Evolutionary conservation across 2,888 invertebrate species (phyloP).

Genomic region (Baronia brevicornis): DNA sequence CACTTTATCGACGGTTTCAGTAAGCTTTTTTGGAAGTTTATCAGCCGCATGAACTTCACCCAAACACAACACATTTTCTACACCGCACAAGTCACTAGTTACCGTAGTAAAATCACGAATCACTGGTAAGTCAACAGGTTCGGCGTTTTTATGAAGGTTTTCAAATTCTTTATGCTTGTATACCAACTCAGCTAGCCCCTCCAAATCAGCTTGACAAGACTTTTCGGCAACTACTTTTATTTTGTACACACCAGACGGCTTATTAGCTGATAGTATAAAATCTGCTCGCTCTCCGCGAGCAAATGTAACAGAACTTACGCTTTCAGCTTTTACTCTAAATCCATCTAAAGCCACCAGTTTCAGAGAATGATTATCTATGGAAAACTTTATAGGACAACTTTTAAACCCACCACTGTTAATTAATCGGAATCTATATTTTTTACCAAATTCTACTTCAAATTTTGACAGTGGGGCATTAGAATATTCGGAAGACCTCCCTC

Average conservation of each 20-base stretch:
- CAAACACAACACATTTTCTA: slow-evolving; percentile 72
- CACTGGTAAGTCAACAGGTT: slow-evolving; percentile 28
- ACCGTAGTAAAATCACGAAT: slow-evolving; percentile 57
- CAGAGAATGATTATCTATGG: slow-evolving; percentile 79
- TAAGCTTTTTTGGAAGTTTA: slow-evolving; percentile 69
- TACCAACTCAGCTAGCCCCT: slow-evolving; percentile 72
- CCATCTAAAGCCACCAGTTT: slow-evolving; percentile 83
- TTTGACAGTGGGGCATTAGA: slow-evolving; percentile 52
- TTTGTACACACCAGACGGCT: slow-evolving; percentile 74
- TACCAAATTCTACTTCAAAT: slow-evolving; percentile 75
- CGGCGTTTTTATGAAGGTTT: slow-evolving; percentile 49
- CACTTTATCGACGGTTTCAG: slow-evolving; percentile 62
- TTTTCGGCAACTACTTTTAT: slow-evolving; percentile 73
- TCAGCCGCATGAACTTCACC: slow-evolving; percentile 71
- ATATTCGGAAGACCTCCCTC: slow-evolving; percentile 61
- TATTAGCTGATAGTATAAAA: slow-evolving; percentile 80
- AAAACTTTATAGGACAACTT: slow-evolving; percentile 80
- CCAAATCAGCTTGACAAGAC: slow-evolving; percentile 61
- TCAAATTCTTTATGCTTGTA: slow-evolving; percentile 41
- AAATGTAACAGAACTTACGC: slow-evolving; percentile 73
- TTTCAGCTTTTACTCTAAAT: slow-evolving; percentile 75
- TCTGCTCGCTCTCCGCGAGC: slow-evolving; percentile 85
- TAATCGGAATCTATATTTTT: slow-evolving; percentile 79
- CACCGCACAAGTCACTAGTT: slow-evolving; percentile 57
- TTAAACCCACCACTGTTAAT: slow-evolving; percentile 80